Percentiles rank a stretch among this genome's conserved stretches.
Conservation (phyloP, 2,797 vertebrate genomes). For the Oreochromis mossambicus region DNA sequence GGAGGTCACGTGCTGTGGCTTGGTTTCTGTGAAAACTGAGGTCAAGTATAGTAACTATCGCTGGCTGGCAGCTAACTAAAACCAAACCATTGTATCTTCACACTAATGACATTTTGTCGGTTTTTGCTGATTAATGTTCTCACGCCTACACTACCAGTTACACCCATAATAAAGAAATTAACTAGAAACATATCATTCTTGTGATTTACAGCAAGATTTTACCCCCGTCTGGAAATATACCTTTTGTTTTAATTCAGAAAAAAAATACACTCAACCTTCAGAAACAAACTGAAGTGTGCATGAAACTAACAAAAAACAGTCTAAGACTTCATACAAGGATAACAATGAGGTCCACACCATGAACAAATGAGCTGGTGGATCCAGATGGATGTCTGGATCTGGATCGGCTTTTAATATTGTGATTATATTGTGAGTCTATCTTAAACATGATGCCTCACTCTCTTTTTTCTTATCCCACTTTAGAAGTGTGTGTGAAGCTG, state of each 20-base stretch:
- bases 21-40: constrained; percentile 6
- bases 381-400: neutral
- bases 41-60: neutral
- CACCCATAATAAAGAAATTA: neutral
- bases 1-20: constrained; percentile 19
- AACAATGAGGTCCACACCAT: neutral
- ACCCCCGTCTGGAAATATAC: neutral
- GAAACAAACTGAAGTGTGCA: neutral
- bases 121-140: neutral
- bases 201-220: neutral
- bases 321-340: neutral
- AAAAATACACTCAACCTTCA: neutral
- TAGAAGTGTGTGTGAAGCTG: neutral
- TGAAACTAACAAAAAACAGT: neutral
- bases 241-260: neutral
- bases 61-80: neutral
- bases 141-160: neutral
- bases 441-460: neutral
- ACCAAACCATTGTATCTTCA: neutral
- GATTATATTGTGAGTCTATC: neutral
- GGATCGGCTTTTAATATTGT: neutral
- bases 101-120: neutral
- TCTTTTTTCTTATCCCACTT: neutral
- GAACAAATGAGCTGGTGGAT: neutral
- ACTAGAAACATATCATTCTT: neutral